These are phyloP conservation scores for Sipha maydis DNA, from an alignment of 2,888 invertebrate genomes.

Conservation along the genomic window DNA sequence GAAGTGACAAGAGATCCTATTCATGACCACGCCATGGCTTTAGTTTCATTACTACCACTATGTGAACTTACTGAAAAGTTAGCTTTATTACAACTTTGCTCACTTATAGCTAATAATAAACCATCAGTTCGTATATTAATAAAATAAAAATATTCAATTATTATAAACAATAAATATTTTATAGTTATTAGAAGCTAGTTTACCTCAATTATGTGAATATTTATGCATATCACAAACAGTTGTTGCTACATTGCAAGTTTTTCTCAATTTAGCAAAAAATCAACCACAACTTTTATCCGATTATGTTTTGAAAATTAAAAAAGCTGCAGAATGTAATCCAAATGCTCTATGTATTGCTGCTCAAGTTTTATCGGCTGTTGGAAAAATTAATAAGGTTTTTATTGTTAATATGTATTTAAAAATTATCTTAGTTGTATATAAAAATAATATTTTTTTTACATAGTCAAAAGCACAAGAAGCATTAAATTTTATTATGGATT, in stretches of 20 bases:
- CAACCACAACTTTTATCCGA: slow-evolving; percentile 78
- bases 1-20: slow-evolving; percentile 87
- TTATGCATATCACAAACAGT: slow-evolving; percentile 74
- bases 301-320: slow-evolving; percentile 77
- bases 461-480: slow-evolving; percentile 84
- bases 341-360: slow-evolving; percentile 76
- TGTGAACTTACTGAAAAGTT: slow-evolving; percentile 88
- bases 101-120: slow-evolving; percentile 82
- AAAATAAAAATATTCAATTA: not conserved
- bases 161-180: slow-evolving; percentile 63
- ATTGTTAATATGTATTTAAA: not conserved
- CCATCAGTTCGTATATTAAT: slow-evolving; percentile 73
- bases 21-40: slow-evolving; percentile 83
- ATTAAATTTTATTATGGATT: slow-evolving; percentile 82
- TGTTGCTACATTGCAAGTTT: slow-evolving; percentile 77
- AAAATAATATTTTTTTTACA: slow-evolving; percentile 63
- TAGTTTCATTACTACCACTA: slow-evolving; percentile 82
- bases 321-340: slow-evolving; percentile 76
- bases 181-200: slow-evolving; percentile 81
- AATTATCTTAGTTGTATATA: not conserved
- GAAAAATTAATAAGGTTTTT: slow-evolving; percentile 77
- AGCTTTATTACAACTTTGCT: slow-evolving; percentile 83
- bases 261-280: slow-evolving; percentile 79
- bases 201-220: slow-evolving; percentile 84
- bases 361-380: slow-evolving; percentile 77